Evolutionary conservation across 2,888 invertebrate genomes (phyloP).

Genomic region (Allolobophora icterica): DNA sequence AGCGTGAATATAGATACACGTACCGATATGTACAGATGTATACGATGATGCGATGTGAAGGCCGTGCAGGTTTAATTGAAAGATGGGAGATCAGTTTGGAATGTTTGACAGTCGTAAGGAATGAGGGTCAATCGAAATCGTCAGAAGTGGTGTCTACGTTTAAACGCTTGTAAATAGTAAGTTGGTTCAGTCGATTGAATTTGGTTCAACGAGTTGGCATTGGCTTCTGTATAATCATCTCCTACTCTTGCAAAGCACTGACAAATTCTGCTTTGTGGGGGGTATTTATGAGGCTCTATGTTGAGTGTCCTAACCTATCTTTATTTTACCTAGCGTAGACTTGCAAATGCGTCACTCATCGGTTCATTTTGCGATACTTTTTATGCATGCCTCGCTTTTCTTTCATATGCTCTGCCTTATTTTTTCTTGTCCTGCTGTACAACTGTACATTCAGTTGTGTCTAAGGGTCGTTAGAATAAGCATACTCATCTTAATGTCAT

Average conservation of each 20-base stretch:
- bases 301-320: too few species aligned
- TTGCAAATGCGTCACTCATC: not conserved
- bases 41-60: not conserved
- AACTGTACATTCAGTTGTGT: too few species aligned
- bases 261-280: not conserved
- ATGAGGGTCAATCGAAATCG: not conserved
- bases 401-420: not conserved
- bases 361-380: too few species aligned
- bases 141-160: not conserved
- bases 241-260: not conserved
- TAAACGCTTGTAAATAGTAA: not conserved
- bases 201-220: not conserved
- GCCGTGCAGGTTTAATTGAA: not conserved
- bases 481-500: too few species aligned
- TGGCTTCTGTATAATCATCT: not conserved
- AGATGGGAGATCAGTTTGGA: slow-evolving; percentile 1
- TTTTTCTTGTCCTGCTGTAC: not conserved
- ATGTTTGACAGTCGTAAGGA: not conserved
- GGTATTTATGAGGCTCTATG: not conserved
- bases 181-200: not conserved
- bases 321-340: not conserved
- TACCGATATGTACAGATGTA: not conserved
- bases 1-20: not conserved
- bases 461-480: too few species aligned
- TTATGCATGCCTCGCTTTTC: too few species aligned